phyloP scores from a whole-genome alignment of 35 echinoderm and acorn worm species.

The Lytechinus variegatus region DNA sequence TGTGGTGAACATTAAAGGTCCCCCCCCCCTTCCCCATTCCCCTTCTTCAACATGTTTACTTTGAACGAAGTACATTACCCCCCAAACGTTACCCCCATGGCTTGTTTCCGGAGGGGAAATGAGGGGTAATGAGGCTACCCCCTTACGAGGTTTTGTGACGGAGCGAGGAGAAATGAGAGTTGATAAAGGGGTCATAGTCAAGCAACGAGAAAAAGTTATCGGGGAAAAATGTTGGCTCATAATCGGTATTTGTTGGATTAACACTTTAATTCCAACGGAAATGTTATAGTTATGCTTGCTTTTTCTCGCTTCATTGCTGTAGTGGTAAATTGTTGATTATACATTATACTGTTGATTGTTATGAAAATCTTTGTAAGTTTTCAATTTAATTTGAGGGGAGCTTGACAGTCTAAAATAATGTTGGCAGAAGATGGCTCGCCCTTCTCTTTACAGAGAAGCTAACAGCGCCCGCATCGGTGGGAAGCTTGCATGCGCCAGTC shows the following conservation, averaged over 20 bases:
- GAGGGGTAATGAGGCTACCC: not conserved
- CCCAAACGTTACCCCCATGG: not conserved
- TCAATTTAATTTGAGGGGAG: too few relatives aligned
- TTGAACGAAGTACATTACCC: conserved; percentile 1
- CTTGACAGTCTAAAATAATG: too few relatives aligned
- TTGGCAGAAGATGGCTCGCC: too few relatives aligned
- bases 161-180: not conserved
- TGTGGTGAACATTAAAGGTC: not conserved
- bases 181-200: not conserved
- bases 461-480: too few relatives aligned
- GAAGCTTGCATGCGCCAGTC: too few relatives aligned
- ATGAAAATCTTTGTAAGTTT: not conserved
- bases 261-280: not conserved
- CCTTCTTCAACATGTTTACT: not conserved
- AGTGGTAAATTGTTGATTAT: not conserved
- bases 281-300: not conserved
- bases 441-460: too few relatives aligned
- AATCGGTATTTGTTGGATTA: not conserved
- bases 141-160: not conserved
- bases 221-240: not conserved
- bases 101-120: not conserved
- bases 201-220: not conserved
- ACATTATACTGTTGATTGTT: not conserved
- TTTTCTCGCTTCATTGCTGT: not conserved
- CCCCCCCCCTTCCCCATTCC: too few relatives aligned